Evolutionary conservation across 2,888 invertebrate genomes (phyloP).

Genomic region (Drosophila robusta): DNA sequence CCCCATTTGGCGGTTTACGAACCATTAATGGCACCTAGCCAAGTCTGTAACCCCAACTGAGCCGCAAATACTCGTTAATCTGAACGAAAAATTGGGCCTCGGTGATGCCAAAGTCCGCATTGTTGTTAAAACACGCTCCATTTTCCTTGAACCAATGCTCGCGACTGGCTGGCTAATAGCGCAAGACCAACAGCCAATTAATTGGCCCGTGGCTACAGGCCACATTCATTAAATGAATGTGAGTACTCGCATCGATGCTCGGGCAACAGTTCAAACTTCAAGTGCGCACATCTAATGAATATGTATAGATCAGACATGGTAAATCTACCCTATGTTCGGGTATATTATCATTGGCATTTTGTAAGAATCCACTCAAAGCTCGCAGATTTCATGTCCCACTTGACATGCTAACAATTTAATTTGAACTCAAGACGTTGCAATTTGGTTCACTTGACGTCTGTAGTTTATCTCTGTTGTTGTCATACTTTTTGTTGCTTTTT

Average conservation of each 20-base stretch:
- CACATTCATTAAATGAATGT: slow-evolving; percentile 50
- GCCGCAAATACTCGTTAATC: slow-evolving; percentile 43
- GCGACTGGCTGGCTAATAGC: slow-evolving; percentile 45
- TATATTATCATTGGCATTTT: slow-evolving; percentile 42
- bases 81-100: slow-evolving; percentile 31
- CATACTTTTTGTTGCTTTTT: slow-evolving; percentile 11
- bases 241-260: slow-evolving; percentile 22
- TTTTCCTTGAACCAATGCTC: slow-evolving; percentile 73
- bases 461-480: slow-evolving; percentile 33
- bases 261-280: slow-evolving; percentile 20
- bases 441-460: slow-evolving; percentile 35
- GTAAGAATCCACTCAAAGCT: slow-evolving; percentile 67
- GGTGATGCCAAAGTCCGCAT: slow-evolving; percentile 48
- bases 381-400: slow-evolving; percentile 76
- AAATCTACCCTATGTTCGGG: background rate
- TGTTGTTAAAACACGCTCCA: slow-evolving; percentile 62
- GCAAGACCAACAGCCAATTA: slow-evolving; percentile 43
- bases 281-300: slow-evolving; percentile 24
- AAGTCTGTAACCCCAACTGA: slow-evolving; percentile 37
- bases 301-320: slow-evolving; percentile 17
- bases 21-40: slow-evolving; percentile 34
- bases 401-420: slow-evolving; percentile 82
- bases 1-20: slow-evolving; percentile 46
- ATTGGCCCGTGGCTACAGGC: slow-evolving; percentile 50
- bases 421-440: slow-evolving; percentile 72